A percentile compares a stretch with the other conserved stretches of the same genome.
Evolutionary conservation across 2,797 vertebrate genomes (phyloP).

Genomic region (Thunnus albacares): DNA sequence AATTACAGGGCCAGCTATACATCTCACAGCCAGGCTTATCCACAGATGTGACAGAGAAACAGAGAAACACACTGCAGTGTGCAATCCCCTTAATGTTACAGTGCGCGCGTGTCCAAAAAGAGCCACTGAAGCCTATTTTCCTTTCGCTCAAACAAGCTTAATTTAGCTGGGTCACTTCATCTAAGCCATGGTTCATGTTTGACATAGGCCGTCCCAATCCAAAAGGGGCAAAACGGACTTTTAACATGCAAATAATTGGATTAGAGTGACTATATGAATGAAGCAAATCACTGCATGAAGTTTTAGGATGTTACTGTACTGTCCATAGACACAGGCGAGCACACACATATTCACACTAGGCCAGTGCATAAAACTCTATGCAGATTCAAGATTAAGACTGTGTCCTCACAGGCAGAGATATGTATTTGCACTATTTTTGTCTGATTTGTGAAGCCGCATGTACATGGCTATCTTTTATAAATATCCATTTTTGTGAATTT

Average conservation of each 20-base stretch:
- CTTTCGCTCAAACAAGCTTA: constrained; percentile 48
- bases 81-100: constrained; percentile 44
- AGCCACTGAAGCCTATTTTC: constrained; percentile 30
- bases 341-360: not conserved
- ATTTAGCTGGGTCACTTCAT: constrained; percentile 49
- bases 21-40: constrained; percentile 57
- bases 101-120: constrained; percentile 18
- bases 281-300: constrained; percentile 7
- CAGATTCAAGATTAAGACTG: not conserved
- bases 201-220: constrained; percentile 17
- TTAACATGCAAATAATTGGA: constrained; percentile 50
- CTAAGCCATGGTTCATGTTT: constrained; percentile 37
- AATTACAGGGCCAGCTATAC: constrained; percentile 51
- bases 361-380: not conserved
- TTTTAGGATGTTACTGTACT: not conserved
- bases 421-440: not conserved
- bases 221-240: constrained; percentile 22
- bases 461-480: not conserved
- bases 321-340: too few relatives aligned
- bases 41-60: constrained; percentile 51
- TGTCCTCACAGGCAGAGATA: too few relatives aligned
- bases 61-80: constrained; percentile 39
- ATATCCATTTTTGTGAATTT: not conserved
- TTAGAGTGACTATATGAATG: constrained; percentile 29
- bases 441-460: not conserved